Evolutionary conservation across 2,888 invertebrate genomes (phyloP).

Genomic region (Phyto melanocephala): DNA sequence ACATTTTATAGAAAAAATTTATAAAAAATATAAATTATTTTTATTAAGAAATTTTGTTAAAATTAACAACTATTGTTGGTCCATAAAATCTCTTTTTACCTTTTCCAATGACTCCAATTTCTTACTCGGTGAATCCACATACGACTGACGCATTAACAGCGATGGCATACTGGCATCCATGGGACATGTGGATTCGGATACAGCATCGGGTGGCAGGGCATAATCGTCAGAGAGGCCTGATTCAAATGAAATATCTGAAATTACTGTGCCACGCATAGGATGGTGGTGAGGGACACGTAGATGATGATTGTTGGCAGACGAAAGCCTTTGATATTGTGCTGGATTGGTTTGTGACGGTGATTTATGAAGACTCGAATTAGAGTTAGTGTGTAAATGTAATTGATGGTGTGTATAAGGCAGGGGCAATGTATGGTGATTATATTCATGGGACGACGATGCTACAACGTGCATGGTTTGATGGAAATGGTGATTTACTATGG

Average conservation of each 20-base stretch:
- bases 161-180: conserved; percentile 88
- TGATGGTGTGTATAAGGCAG: conserved; percentile 63
- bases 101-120: conserved; percentile 91
- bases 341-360: conserved; percentile 64
- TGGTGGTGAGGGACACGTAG: conserved; percentile 70
- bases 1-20: too few species aligned
- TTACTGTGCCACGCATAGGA: conserved; percentile 79
- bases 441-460: background rate
- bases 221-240: conserved; percentile 97
- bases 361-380: conserved; percentile 57
- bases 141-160: conserved; percentile 82
- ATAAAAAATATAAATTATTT: too few species aligned
- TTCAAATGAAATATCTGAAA: conserved; percentile 92
- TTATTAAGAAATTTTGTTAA: too few species aligned
- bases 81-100: conserved; percentile 73
- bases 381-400: conserved; percentile 67
- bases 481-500: conserved; percentile 1
- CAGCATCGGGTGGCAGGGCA: conserved; percentile 96
- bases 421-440: conserved; percentile 58
- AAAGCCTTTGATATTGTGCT: conserved; percentile 60
- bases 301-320: conserved; percentile 70
- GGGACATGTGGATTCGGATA: conserved; percentile 86
- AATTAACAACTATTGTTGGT: too few species aligned
- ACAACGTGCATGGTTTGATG: background rate
- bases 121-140: conserved; percentile 81